Conservation (phyloP, 2,797 vertebrate genomes). For the Enteromius radiatus region DNA sequence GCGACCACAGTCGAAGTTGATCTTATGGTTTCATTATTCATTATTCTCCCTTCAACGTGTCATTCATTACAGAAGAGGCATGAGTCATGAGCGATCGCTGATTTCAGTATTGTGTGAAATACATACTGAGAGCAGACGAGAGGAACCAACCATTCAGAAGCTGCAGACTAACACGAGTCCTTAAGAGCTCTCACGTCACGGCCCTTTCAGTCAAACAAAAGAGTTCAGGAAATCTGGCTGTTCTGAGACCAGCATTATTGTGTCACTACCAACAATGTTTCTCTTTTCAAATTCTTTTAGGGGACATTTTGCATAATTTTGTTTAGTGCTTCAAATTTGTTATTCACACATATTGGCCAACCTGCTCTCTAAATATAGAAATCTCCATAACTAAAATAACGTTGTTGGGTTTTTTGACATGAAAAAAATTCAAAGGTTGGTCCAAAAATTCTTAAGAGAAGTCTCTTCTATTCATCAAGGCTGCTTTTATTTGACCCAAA, state of each 20-base stretch:
- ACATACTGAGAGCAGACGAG: neutral
- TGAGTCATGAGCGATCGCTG: constrained; percentile 5
- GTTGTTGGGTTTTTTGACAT: neutral
- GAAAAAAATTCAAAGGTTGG: neutral
- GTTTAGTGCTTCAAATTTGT: neutral
- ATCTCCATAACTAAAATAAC: neutral
- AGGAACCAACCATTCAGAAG: neutral
- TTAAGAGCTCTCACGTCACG: constrained; percentile 29
- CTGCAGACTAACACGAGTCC: neutral
- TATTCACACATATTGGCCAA: neutral
- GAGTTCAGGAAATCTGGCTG: too few species aligned
- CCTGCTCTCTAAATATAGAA: neutral
- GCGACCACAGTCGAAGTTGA: neutral
- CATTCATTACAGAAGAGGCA: neutral
- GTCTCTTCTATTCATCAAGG: neutral
- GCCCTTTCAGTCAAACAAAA: neutral
- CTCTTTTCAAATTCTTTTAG: neutral
- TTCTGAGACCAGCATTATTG: neutral
- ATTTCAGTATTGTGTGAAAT: neutral
- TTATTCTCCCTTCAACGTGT: neutral
- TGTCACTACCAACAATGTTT: neutral
- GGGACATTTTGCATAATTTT: neutral
- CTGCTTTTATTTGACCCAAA: neutral
- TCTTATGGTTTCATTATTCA: too few species aligned
- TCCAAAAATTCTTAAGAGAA: neutral